A percentile compares a stretch with the other conserved stretches of the same genome.
Conservation (phyloP, 2,113 vertebrate genomes). For the Turnix velox region DNA sequence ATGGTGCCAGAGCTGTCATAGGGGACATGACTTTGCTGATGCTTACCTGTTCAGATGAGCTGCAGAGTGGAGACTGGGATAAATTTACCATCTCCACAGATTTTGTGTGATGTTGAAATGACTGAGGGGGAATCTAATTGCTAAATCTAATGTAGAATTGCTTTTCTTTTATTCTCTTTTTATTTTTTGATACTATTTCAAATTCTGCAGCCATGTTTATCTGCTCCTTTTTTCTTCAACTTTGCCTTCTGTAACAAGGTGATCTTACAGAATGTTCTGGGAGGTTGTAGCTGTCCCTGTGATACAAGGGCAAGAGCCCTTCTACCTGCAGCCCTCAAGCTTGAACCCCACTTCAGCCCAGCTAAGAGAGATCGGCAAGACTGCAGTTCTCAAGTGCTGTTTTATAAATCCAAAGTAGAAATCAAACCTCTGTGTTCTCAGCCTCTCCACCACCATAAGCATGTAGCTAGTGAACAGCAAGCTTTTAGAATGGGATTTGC, state of each 20-base stretch:
- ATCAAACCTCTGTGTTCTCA: neutral
- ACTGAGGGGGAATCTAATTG: neutral
- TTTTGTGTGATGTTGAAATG: neutral
- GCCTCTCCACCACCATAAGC: neutral
- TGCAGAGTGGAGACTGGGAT: neutral
- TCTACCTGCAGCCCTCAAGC: neutral
- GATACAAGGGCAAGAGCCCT: neutral
- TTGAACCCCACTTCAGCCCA: neutral
- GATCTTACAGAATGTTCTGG: neutral
- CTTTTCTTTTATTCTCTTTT: neutral
- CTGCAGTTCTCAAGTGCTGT: neutral
- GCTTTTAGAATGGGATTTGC: neutral
- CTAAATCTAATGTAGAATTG: neutral
- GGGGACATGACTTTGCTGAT: neutral
- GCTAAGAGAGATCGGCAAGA: neutral
- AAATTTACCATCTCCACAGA: neutral
- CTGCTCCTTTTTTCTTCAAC: neutral
- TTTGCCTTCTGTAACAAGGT: neutral
- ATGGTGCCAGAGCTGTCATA: neutral
- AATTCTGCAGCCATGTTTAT: neutral
- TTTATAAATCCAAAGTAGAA: neutral
- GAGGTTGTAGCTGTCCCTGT: constrained; percentile 25
- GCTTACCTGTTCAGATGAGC: neutral
- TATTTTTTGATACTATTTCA: neutral
- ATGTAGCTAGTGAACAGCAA: neutral